Base-by-base conservation (phyloP, 1,140 invertebrate genomes). In the Leptinotarsa texana region DNA sequence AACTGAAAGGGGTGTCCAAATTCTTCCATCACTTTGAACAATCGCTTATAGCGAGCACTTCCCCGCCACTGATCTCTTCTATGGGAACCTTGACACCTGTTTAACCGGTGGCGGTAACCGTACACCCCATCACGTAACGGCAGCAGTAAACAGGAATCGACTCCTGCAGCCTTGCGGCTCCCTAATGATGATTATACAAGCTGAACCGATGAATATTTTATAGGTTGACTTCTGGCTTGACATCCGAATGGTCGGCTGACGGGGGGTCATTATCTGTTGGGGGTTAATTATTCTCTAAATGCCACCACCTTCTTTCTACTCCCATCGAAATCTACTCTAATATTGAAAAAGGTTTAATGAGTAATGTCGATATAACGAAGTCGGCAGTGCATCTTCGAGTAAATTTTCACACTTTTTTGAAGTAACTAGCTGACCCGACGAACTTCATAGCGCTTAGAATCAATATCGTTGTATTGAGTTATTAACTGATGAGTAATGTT, bases 181-280 rank as follows among this genome's bases (percentile, higher is more conserved):
- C 72, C 77, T 81, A 80, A 81, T 81, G 77, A 80, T 80, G 75
- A 81, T 81, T 81, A 80, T 77, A 78, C 77, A 77, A 75, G 74
- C 68, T 74, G 68, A 48, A 66, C n/a, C 74, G 42, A 74, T 81
- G 79, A 81, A 81, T 81, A 78, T 77, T 81, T 81, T 69, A 81
- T 79, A 33, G 42, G 69, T 73, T 80, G 79, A 79, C 79, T 80
- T 80, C 75, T 78, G 74, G 71, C 76, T 67, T 66, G 48, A 61
- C 33, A 63, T 70, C 48, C 57, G 49, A 74, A 57, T 77, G 72
- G 75, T 77, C 68, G 72, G 61, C 42, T 42, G 57, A 61, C 72
- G 51, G 51, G 13, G 51, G 51, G 51, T 57, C 51, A 57, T 57
- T 57, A 57, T 33, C 63, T 66, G 63, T n/a, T 24, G 63, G 63